Evolutionary conservation across 2,113 vertebrate species (phyloP).

Genomic region (Morphnarchus princeps): DNA sequence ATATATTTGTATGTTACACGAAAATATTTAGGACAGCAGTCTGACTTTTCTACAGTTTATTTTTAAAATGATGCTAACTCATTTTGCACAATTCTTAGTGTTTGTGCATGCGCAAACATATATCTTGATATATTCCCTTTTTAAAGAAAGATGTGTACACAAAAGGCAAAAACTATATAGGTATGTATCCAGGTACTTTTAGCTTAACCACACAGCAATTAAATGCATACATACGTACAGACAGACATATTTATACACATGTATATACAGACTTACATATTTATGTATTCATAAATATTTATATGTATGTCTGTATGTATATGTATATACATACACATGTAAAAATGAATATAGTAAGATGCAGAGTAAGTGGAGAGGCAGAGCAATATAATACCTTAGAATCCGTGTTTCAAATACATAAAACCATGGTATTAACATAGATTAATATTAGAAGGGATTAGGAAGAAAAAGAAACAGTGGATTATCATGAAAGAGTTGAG

Average conservation of each 20-base stretch:
- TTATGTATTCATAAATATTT: not conserved
- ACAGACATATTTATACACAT: not conserved
- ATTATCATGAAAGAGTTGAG: not conserved
- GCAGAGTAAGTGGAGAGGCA: not conserved
- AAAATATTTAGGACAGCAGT: not conserved
- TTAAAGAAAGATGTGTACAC: not conserved
- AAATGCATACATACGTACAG: not conserved
- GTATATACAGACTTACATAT: not conserved
- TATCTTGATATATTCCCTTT: not conserved
- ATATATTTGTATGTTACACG: not conserved
- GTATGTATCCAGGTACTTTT: not conserved
- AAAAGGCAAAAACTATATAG: not conserved
- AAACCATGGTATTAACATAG: not conserved
- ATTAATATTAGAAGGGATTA: not conserved
- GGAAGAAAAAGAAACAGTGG: not conserved
- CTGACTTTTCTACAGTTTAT: not conserved
- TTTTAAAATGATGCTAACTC: not conserved
- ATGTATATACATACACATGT: not conserved
- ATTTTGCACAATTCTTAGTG: not conserved
- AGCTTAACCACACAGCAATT: not conserved
- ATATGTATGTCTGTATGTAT: not conserved
- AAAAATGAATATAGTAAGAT: not conserved
- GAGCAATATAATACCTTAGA: not conserved
- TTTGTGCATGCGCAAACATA: not conserved
- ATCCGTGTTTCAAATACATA: not conserved